Conservation (phyloP, 2,797 vertebrate genomes). For the Alcedo atthis region DNA sequence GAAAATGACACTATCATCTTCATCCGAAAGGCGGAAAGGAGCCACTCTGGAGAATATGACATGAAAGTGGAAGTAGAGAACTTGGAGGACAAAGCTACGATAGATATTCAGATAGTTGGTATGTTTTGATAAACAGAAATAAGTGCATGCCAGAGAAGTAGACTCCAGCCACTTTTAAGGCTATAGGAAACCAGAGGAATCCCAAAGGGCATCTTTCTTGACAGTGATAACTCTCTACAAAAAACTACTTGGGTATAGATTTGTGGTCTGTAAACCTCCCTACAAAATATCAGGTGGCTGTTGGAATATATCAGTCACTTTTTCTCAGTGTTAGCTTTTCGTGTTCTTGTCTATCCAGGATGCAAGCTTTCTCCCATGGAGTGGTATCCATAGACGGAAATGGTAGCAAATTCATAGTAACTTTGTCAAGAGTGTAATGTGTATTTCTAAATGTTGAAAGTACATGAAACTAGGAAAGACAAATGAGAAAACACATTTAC, state of each 20-base stretch:
- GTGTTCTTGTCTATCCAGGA: background rate
- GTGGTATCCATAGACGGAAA: background rate
- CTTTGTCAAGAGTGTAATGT: background rate
- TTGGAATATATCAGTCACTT: background rate
- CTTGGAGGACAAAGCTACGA: constrained; percentile 83
- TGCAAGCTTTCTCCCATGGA: background rate
- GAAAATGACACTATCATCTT: constrained; percentile 97
- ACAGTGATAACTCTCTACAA: background rate
- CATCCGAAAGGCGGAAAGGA: constrained; percentile 94
- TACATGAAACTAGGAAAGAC: background rate
- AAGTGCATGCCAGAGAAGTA: background rate
- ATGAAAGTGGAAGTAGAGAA: constrained; percentile 95
- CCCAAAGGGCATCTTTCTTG: background rate
- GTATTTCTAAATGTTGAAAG: background rate
- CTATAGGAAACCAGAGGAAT: background rate
- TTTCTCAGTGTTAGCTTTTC: background rate
- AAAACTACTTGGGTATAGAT: background rate
- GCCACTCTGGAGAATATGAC: constrained; percentile 94
- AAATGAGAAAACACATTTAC: background rate
- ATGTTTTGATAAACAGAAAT: constrained; percentile 50
- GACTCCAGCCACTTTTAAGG: background rate
- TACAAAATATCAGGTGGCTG: no score
- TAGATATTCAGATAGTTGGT: constrained; percentile 97
- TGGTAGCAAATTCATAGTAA: background rate
- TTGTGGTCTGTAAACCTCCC: background rate